phyloP scores from a whole-genome alignment of 1,140 invertebrate genomes.

The Cydia fagiglandana region DNA sequence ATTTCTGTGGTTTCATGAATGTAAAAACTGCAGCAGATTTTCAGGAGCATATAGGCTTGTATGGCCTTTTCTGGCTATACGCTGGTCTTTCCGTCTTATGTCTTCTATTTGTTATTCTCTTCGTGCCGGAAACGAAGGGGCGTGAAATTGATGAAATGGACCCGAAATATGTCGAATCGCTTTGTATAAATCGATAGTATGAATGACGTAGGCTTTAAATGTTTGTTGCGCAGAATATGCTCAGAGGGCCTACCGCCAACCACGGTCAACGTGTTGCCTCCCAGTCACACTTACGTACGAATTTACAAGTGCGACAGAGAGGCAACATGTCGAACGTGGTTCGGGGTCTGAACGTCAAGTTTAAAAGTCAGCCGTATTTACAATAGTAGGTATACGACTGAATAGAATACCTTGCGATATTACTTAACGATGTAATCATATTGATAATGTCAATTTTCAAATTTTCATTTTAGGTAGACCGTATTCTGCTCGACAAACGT shows the following conservation, averaged over 20 bases:
- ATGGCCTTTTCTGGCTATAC: slow-evolving; percentile 94
- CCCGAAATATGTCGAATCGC: slow-evolving; percentile 82
- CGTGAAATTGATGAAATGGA: slow-evolving; percentile 93
- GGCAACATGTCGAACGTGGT: no score
- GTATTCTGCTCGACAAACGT: background rate
- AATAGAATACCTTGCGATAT: background rate
- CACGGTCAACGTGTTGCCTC: no score
- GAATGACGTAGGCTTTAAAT: slow-evolving; percentile 20
- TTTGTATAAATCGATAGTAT: slow-evolving; percentile 77
- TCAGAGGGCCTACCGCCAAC: background rate
- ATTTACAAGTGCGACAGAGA: no score
- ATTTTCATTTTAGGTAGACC: background rate
- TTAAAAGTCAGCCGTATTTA: background rate
- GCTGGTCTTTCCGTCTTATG: slow-evolving; percentile 90
- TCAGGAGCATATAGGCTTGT: slow-evolving; percentile 86
- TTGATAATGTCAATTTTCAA: background rate
- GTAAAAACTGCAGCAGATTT: slow-evolving; percentile 94
- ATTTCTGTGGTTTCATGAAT: slow-evolving; percentile 92
- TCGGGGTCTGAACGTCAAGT: background rate
- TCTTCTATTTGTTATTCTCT: slow-evolving; percentile 89
- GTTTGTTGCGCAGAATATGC: slow-evolving; percentile 29
- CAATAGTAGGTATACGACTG: background rate
- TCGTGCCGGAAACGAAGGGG: slow-evolving; percentile 95
- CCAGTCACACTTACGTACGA: no score
- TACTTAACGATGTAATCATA: slow-evolving; percentile 11